phyloP scores from a whole-genome alignment of 2,113 vertebrate species.

The Regulus satrapa region DNA sequence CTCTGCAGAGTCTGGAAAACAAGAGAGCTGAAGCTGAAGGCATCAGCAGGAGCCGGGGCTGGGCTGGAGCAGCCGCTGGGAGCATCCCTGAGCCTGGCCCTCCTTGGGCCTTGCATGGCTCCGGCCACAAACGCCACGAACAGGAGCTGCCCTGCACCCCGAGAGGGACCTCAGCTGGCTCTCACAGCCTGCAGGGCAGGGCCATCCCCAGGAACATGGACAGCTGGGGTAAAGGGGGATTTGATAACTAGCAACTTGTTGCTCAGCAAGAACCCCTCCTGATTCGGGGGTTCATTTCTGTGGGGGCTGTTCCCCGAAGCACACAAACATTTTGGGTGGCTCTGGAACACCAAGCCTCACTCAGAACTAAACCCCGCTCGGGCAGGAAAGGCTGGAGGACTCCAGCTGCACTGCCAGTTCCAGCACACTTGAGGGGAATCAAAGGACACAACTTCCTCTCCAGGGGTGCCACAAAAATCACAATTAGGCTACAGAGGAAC shows the following conservation, averaged over 20 bases:
- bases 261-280: not conserved
- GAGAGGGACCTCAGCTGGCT: not conserved
- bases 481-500: not conserved
- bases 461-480: not conserved
- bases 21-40: no score
- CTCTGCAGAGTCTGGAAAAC: no score
- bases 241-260: not conserved
- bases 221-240: not conserved
- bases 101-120: no score
- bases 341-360: not conserved
- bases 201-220: not conserved
- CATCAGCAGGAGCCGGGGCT: no score
- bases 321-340: not conserved
- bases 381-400: not conserved
- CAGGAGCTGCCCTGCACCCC: not conserved
- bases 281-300: not conserved
- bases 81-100: no score
- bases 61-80: not conserved
- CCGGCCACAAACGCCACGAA: accelerated
- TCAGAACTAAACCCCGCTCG: not conserved
- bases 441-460: no score
- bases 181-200: no score
- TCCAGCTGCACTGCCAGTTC: not conserved
- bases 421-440: not conserved
- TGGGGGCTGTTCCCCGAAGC: not conserved